A percentile compares a stretch with the other conserved stretches of the same genome.
These are phyloP conservation scores for Poeciliopsis prolifica DNA, from an alignment of 2,113 vertebrate species.

Conservation along the genomic window DNA sequence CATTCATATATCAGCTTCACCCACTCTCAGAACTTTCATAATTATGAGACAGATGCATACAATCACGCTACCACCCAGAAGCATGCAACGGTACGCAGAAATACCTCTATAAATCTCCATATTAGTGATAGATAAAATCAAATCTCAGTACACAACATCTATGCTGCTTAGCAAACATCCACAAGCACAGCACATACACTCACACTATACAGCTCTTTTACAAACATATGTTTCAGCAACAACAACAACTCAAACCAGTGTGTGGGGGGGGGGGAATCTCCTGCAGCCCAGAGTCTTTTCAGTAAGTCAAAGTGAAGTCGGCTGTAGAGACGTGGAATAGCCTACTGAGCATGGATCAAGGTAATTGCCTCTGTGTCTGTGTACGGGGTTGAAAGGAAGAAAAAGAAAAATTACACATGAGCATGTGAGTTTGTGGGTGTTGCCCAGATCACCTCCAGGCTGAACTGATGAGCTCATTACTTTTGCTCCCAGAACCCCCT, in stretches of 20 bases:
- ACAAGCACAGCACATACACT: conserved; percentile 12
- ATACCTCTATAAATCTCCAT: conserved; percentile 23
- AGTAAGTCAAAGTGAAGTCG: conserved; percentile 59
- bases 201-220: conserved; percentile 13
- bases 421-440: conserved; percentile 48
- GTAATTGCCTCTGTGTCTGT: conserved; percentile 74
- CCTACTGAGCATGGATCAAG: conserved; percentile 62
- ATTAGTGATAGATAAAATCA: background rate
- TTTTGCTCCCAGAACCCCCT: conserved; percentile 73
- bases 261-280: background rate
- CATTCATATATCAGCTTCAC: conserved; percentile 13
- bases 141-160: conserved; percentile 7
- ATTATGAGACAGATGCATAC: conserved; percentile 4
- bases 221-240: conserved; percentile 30
- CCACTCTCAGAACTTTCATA: background rate
- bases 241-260: conserved; percentile 28
- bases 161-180: conserved; percentile 31
- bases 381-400: conserved; percentile 58
- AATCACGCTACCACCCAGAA: conserved; percentile 3
- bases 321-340: conserved; percentile 65
- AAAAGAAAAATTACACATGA: conserved; percentile 56
- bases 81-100: conserved; percentile 19
- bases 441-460: conserved; percentile 67
- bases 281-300: conserved; percentile 56
- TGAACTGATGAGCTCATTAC: conserved; percentile 80